phyloP scores from a whole-genome alignment of 2,113 vertebrate genomes.

The Nematolebias whitei region DNA sequence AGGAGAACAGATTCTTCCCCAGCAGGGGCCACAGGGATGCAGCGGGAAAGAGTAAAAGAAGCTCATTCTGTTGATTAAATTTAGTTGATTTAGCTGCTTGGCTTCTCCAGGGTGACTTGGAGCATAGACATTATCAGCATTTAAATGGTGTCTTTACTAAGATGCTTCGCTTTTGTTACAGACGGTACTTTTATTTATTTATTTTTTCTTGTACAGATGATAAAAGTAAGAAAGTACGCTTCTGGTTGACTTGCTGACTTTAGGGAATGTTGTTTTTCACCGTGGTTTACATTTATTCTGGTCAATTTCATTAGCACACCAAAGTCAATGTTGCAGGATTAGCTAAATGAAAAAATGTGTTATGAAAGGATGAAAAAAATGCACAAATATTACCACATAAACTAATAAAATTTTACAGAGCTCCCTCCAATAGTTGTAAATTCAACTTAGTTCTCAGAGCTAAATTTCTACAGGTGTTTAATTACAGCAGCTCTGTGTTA shows the following conservation, averaged over 20 bases:
- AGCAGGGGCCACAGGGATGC: slow-evolving; percentile 71
- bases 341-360: too few relatives aligned
- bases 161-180: slow-evolving; percentile 36
- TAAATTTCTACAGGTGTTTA: too few relatives aligned
- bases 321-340: neutral
- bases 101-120: slow-evolving; percentile 65
- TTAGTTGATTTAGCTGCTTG: slow-evolving; percentile 75
- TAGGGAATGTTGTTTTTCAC: neutral
- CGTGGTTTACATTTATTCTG: too few relatives aligned
- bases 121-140: slow-evolving; percentile 64
- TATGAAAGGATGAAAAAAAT: too few relatives aligned
- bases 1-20: slow-evolving; percentile 73
- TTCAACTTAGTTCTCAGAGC: too few relatives aligned
- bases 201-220: slow-evolving; percentile 6
- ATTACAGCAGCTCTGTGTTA: too few relatives aligned
- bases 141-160: slow-evolving; percentile 61
- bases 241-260: slow-evolving; percentile 26
- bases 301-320: too few relatives aligned
- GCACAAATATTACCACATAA: too few relatives aligned
- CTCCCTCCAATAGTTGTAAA: too few relatives aligned
- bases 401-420: too few relatives aligned
- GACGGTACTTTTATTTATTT: slow-evolving; percentile 26
- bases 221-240: slow-evolving; percentile 26
- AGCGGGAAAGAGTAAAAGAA: slow-evolving; percentile 71
- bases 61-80: slow-evolving; percentile 77